Evolutionary conservation across 1,140 invertebrate species (phyloP).

Genomic region (Drosophila miranda): DNA sequence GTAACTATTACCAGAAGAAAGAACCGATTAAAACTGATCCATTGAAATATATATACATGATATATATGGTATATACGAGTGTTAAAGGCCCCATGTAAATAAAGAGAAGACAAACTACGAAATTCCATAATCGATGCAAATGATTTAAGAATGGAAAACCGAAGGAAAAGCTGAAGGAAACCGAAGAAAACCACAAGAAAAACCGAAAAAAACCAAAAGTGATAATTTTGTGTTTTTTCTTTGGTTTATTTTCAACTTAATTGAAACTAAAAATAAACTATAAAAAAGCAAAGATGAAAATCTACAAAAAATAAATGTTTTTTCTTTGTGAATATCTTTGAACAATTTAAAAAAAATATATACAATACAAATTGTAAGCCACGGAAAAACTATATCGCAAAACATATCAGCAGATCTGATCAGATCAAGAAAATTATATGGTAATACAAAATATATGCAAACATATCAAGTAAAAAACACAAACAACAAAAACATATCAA

Average conservation of each 20-base stretch:
- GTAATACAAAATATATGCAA: conserved; percentile 57
- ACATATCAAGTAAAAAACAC: conserved; percentile 62
- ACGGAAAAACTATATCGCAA: conserved; percentile 63
- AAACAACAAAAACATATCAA: conserved; percentile 65
- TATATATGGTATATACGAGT: conserved; percentile 18
- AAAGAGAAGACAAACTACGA: conserved; percentile 71
- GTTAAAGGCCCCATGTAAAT: conserved; percentile 67
- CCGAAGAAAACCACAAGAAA: conserved; percentile 8
- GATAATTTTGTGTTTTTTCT: conserved; percentile 61
- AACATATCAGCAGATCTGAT: conserved; percentile 65
- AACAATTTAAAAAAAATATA: conserved; percentile 48
- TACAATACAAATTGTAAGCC: conserved; percentile 56
- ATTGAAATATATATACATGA: conserved; percentile 67
- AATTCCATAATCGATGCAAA: conserved; percentile 72
- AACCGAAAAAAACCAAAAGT: conserved; percentile 51
- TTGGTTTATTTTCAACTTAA: conserved; percentile 43
- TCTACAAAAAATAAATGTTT: conserved; percentile 24
- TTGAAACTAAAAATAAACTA: conserved; percentile 20
- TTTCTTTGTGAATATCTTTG: conserved; percentile 68
- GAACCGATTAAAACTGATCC: conserved; percentile 52
- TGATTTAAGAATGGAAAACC: conserved; percentile 42
- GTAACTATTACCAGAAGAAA: conserved; percentile 39
- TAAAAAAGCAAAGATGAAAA: conserved; percentile 1
- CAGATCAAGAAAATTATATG: conserved; percentile 36
- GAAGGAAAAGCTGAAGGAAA: conserved; percentile 18